A percentile compares a stretch with the other conserved stretches of the same genome.
These are phyloP conservation scores for Ariopsis seemanni DNA, from an alignment of 2,113 vertebrate species.

Conservation along the genomic window DNA sequence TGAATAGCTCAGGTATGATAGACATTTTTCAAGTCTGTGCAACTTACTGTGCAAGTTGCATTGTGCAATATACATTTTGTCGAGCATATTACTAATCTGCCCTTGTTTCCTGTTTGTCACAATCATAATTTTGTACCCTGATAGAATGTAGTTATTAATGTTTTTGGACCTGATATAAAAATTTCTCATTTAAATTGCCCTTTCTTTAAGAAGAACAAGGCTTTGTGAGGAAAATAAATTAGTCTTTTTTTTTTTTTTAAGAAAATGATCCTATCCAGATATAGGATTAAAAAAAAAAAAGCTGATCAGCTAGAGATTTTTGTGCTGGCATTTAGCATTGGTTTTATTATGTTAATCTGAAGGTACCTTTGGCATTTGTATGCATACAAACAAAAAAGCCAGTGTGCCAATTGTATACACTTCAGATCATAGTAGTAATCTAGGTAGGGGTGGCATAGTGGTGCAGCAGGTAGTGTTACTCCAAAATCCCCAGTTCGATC, in stretches of 20 bases:
- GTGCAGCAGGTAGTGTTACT: not conserved
- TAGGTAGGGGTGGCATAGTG: not conserved
- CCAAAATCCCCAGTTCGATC: not conserved
- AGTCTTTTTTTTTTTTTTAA: no score
- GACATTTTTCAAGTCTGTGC: not conserved
- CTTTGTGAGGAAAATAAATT: no score
- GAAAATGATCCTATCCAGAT: not conserved
- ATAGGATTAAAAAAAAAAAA: not conserved
- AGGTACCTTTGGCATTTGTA: not conserved
- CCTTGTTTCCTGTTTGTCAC: not conserved
- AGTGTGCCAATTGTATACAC: not conserved
- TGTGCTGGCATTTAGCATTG: not conserved
- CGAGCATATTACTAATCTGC: not conserved
- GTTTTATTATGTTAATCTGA: not conserved
- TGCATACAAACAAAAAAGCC: no score
- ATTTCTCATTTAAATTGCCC: not conserved
- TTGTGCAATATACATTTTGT: not conserved
- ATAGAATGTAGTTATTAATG: not conserved
- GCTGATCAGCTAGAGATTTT: not conserved
- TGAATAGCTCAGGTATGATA: not conserved
- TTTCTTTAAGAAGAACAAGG: not conserved
- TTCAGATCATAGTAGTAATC: not conserved
- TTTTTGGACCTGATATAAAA: not conserved
- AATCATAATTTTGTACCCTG: no score
- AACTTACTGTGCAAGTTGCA: not conserved